These are phyloP conservation scores for Pangasius djambal DNA, from an alignment of 2,797 vertebrate genomes.

Conservation along the genomic window DNA sequence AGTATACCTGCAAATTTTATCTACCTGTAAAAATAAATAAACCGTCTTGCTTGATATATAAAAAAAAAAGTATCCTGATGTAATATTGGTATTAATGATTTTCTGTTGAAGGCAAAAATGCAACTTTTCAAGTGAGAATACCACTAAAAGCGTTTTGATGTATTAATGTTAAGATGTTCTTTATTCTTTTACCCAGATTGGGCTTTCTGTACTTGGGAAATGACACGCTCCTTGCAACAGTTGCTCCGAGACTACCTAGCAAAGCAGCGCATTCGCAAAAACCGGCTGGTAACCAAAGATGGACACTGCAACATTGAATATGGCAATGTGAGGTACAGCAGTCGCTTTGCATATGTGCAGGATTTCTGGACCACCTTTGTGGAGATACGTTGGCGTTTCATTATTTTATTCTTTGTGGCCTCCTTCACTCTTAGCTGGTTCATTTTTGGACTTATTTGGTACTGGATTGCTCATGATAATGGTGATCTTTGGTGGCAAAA, in stretches of 20 bases:
- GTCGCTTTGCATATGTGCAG: conserved; percentile 71
- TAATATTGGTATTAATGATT: background rate
- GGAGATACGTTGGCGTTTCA: conserved; percentile 48
- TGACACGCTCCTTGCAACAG: conserved; percentile 12
- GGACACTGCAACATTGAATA: conserved; percentile 68
- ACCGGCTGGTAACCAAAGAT: conserved; percentile 74
- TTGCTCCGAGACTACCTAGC: background rate
- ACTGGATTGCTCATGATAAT: conserved; percentile 40
- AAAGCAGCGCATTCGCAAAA: conserved; percentile 11
- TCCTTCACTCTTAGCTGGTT: conserved; percentile 53
- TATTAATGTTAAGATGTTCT: background rate
- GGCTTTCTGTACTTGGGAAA: background rate
- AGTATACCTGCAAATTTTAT: background rate
- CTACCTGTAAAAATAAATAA: too few species aligned
- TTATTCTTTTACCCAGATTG: background rate
- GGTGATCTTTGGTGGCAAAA: conserved; percentile 45
- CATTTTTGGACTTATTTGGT: conserved; percentile 51
- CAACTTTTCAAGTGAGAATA: background rate
- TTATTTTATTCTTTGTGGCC: conserved; percentile 44
- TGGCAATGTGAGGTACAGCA: conserved; percentile 72
- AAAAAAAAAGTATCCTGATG: background rate
- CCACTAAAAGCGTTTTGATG: background rate
- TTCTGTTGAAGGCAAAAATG: background rate
- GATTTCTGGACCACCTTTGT: conserved; percentile 71
- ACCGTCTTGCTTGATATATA: background rate